phyloP scores from a whole-genome alignment of 2,797 vertebrate species.

The Spinus pinus region DNA sequence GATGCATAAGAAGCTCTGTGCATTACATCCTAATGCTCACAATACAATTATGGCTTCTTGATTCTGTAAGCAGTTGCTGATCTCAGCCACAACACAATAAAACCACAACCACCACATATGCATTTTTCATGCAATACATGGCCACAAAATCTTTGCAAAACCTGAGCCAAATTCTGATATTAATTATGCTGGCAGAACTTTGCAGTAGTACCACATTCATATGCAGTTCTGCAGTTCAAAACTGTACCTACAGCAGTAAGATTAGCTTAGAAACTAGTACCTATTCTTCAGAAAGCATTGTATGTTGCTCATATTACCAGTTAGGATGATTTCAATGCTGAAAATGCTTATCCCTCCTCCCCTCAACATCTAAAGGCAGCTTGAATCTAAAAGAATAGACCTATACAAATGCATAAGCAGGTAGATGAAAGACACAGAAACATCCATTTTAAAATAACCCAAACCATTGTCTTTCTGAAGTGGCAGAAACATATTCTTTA shows the following conservation, averaged over 20 bases:
- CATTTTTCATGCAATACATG: neutral
- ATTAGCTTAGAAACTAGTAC: neutral
- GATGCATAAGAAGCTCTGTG: neutral
- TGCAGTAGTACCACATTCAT: neutral
- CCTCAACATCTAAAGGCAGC: neutral
- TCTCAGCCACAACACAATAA: neutral
- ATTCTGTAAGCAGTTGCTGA: slow-evolving; percentile 9
- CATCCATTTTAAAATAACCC: neutral
- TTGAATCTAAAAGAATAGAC: neutral
- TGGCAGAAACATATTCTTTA: neutral
- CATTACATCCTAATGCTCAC: neutral
- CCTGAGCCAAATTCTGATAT: neutral
- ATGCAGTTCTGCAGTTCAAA: neutral
- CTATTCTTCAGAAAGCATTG: neutral
- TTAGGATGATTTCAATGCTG: neutral
- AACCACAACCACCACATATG: neutral
- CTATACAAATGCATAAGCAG: neutral
- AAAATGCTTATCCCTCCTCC: neutral
- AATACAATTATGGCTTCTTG: neutral
- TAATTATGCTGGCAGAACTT: neutral
- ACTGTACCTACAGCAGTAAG: neutral
- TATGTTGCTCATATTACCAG: fast-evolving
- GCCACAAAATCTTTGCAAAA: neutral
- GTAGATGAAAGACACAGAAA: neutral
- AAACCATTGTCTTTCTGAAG: neutral